Base-by-base conservation (phyloP, 2,888 invertebrate species). In the Eucera pruinosa region DNA sequence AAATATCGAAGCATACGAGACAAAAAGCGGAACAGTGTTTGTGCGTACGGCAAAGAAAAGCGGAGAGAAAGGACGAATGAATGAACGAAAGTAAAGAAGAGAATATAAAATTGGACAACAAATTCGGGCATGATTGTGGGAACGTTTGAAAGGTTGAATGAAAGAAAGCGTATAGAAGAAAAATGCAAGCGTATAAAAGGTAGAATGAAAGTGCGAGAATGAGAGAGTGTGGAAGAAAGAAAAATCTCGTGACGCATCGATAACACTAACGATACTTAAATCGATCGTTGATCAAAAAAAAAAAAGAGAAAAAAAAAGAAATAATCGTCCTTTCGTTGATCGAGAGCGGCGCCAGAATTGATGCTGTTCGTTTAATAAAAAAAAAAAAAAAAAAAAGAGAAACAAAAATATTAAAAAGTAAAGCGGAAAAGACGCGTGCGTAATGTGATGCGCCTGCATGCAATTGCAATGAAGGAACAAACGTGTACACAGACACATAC, bases 1-100 rank as follows among this genome's bases (percentile, higher is more conserved):
- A 87, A 86, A 84, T 80, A 85, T 76, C 80, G 75, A 82, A 78
- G 83, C 78, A 78, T 83, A 83, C 74, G 76, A 85, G 72, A 85
- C 72, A 81, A 78, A 79, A 78, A 77, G 85, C 80, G 81, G 82
- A 81, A 77, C 82, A 84, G 80, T 82, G 84, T 84, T 75, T 76
- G 78, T 77, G 82, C 82, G 84, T 72, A 78, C 74, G 73, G 58
- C 36, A 23, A 20, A 41, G 41, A 48, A 48, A 39, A 27, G 45
- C 58, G 2, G 60, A 61, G 41, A 65, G 72, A 72, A 55, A 58
- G 45, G 3, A 18, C 41, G 60, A 66, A 50, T 61, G 65, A 64
- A 15, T 5, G 15, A 61, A 25, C 15, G 15, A 3, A 6, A 20
- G 9, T 7, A 20, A 7, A 20, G 2, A 20, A 1, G 7, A 15